Conservation (phyloP, 1,140 invertebrate species). For the Dysdera silvatica region DNA sequence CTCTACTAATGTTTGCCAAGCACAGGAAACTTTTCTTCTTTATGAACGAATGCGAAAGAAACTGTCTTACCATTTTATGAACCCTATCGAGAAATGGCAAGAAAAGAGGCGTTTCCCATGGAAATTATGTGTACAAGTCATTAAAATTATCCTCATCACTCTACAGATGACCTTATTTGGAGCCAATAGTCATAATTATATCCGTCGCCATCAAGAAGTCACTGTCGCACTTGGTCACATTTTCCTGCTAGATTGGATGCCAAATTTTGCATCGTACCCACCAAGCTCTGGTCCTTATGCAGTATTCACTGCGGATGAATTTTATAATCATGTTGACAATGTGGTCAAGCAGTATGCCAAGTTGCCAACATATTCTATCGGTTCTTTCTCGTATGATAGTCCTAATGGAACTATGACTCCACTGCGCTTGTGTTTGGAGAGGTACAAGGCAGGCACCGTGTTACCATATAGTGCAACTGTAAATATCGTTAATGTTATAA, state of each 20-base stretch:
- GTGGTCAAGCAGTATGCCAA: constrained; percentile 73
- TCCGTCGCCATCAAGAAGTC: constrained; percentile 32
- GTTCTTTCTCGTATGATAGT: constrained; percentile 70
- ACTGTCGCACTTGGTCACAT: constrained; percentile 82
- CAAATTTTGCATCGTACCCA: constrained; percentile 88
- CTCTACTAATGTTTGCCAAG: too few species aligned
- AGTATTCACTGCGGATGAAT: constrained; percentile 74
- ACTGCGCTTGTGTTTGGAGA: constrained; percentile 62
- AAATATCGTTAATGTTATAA: constrained; percentile 71
- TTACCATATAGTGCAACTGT: constrained; percentile 85
- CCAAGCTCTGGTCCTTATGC: constrained; percentile 82
- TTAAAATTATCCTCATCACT: constrained; percentile 95
- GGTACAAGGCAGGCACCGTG: constrained; percentile 71
- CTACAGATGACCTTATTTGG: constrained; percentile 87
- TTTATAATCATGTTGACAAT: constrained; percentile 75
- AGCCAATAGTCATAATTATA: constrained; percentile 64
- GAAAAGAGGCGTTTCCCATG: constrained; percentile 85
- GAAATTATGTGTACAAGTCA: constrained; percentile 87
- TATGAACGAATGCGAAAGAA: constrained; percentile 60
- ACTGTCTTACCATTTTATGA: constrained; percentile 95
- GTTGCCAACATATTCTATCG: constrained; percentile 66
- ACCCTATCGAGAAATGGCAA: constrained; percentile 94
- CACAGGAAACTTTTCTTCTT: too few species aligned
- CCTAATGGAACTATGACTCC: constrained; percentile 57
- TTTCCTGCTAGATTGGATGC: constrained; percentile 63